These are phyloP conservation scores for Ancistrus triradiatus DNA, from an alignment of 2,113 vertebrate species.

Conservation along the genomic window DNA sequence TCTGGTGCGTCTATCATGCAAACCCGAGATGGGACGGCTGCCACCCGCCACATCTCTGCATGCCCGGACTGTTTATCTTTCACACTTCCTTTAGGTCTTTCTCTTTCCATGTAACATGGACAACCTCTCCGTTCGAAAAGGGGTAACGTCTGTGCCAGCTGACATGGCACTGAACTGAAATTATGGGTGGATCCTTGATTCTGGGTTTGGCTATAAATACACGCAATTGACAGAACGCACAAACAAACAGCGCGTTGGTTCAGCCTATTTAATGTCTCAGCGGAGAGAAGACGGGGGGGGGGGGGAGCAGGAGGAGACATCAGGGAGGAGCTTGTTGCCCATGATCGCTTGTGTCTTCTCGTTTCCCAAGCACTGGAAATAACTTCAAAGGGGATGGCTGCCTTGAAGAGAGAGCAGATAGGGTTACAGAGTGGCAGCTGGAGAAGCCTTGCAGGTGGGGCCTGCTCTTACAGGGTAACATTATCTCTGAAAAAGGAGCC, in stretches of 20 bases:
- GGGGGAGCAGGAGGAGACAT: slow-evolving; percentile 1
- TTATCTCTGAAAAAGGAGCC: slow-evolving; percentile 67
- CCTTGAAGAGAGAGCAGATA: slow-evolving; percentile 66
- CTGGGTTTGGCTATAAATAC: background rate
- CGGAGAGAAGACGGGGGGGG: background rate
- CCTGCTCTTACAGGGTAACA: slow-evolving; percentile 68
- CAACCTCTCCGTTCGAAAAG: background rate
- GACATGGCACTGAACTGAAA: background rate
- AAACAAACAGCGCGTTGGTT: background rate
- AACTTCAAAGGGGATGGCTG: slow-evolving; percentile 73
- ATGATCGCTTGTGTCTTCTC: slow-evolving; percentile 49
- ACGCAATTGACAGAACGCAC: background rate
- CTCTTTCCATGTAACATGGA: background rate
- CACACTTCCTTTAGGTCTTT: background rate
- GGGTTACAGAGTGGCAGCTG: slow-evolving; percentile 71
- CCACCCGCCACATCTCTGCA: slow-evolving; percentile 27
- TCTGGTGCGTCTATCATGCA: slow-evolving; percentile 36
- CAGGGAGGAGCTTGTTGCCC: slow-evolving; percentile 40
- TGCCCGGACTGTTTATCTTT: slow-evolving; percentile 27
- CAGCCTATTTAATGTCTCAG: background rate
- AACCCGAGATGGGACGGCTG: slow-evolving; percentile 34
- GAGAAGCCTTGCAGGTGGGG: slow-evolving; percentile 73
- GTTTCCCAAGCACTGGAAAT: slow-evolving; percentile 73
- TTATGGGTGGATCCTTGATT: background rate
- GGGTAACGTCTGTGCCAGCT: background rate